Conservation (phyloP, 1,140 invertebrate genomes). For the Platyscapa corneri region DNA sequence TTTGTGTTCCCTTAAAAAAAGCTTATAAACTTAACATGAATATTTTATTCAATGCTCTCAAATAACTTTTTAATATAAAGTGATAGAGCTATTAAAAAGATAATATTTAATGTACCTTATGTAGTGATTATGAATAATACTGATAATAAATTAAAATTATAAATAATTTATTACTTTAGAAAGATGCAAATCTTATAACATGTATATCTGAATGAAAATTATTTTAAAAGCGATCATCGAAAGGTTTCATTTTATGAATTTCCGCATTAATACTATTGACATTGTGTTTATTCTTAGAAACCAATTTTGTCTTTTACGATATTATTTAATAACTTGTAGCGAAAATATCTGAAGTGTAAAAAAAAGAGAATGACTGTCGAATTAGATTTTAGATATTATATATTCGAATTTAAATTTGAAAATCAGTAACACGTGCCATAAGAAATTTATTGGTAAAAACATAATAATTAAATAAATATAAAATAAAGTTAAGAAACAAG, state of each 20-base stretch:
- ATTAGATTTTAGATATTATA: background rate
- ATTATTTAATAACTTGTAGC: background rate
- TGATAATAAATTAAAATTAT: too few relatives aligned
- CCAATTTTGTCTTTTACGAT: background rate
- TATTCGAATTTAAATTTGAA: background rate
- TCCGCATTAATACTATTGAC: background rate
- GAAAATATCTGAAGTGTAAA: slow-evolving; percentile 1
- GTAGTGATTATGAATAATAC: too few relatives aligned
- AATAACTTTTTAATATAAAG: background rate
- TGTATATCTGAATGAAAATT: background rate
- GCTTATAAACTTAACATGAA: background rate
- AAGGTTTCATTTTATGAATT: background rate
- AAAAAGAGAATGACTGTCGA: background rate
- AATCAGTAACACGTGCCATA: background rate
- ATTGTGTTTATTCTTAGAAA: slow-evolving; percentile 10
- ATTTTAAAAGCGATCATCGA: background rate
- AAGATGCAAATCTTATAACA: background rate
- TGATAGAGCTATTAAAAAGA: background rate
- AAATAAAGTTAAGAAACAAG: too few relatives aligned
- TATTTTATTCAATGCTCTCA: background rate
- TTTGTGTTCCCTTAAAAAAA: too few relatives aligned
- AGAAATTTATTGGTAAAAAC: background rate
- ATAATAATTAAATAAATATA: too few relatives aligned
- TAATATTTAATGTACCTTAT: too few relatives aligned
- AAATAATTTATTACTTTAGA: background rate